phyloP scores from a whole-genome alignment of 2,113 vertebrate species.

The Cyprinodon brontotheroides region DNA sequence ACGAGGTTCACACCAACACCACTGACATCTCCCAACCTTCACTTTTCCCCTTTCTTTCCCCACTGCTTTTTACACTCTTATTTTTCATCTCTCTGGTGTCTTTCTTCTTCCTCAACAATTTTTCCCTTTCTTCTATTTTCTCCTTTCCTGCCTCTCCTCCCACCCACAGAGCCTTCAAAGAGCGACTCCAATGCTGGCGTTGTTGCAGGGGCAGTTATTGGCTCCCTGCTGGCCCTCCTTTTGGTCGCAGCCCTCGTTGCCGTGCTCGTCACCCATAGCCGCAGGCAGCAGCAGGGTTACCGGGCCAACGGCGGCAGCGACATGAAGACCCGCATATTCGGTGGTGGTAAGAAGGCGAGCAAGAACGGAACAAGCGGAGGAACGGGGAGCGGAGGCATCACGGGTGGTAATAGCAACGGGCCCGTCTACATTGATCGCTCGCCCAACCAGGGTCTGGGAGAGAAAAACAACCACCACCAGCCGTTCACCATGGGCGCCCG shows the following conservation, averaged over 20 bases:
- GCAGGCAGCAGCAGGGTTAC: slow-evolving; percentile 79
- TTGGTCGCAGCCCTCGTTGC: slow-evolving; percentile 80
- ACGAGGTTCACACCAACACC: slow-evolving; percentile 47
- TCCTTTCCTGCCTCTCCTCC: slow-evolving; percentile 50
- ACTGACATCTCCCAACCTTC: slow-evolving; percentile 60
- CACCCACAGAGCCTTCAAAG: slow-evolving; percentile 82
- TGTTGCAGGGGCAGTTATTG: slow-evolving; percentile 86
- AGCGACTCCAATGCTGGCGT: slow-evolving; percentile 79
- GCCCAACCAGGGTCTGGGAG: slow-evolving; percentile 67
- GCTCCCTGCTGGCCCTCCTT: slow-evolving; percentile 84
- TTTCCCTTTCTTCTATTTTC: slow-evolving; percentile 38
- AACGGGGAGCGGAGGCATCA: slow-evolving; percentile 51
- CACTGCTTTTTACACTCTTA: slow-evolving; percentile 1
- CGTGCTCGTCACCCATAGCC: slow-evolving; percentile 80
- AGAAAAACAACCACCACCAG: slow-evolving; percentile 79
- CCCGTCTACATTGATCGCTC: slow-evolving; percentile 78
- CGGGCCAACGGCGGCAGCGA: slow-evolving; percentile 74
- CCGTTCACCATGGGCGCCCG: slow-evolving; percentile 62
- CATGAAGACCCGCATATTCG: slow-evolving; percentile 84
- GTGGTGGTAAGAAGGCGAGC: slow-evolving; percentile 79
- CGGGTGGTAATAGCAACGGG: slow-evolving; percentile 77
- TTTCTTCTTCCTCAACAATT: slow-evolving; percentile 22
- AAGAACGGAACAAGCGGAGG: slow-evolving; percentile 78
- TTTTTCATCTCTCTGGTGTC: slow-evolving; percentile 25
- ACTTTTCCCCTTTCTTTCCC: slow-evolving; percentile 26